Evolutionary conservation across 2,888 invertebrate genomes (phyloP), one percentile per base, ranked within the genome.

Genomic region (Melipona bicolor): DNA sequence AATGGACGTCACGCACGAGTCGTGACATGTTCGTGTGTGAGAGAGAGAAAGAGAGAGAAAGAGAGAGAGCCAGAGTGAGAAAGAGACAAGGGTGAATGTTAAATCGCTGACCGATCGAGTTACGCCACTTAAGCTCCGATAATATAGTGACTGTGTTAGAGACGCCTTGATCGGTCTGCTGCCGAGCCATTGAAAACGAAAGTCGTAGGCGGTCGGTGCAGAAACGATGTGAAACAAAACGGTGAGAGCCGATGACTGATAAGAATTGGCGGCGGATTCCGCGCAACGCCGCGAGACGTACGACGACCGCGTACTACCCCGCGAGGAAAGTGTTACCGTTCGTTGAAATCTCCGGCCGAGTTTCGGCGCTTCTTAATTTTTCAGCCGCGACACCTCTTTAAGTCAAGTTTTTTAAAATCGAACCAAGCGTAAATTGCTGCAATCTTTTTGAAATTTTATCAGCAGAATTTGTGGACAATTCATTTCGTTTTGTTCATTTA

Each of bases 101-200:
- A 90, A 92, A 92, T 92, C 91, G 90, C 88, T 88, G 88, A 90
- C 92, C 92, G 91, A 93, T 93, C 91, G 92, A 91, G 91, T 94
- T 92, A 91, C 91, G 91, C 90, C 92, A 91, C 90, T 92, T 92
- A 91, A 92, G 85, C 90, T 85, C 82, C 91, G 90, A 92, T 93
- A 93, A 92, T 91, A 90, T 91, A 92, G 90, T 90, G 92, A 90
- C 89, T 89, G 87, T 49, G 70, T 62, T 68, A 59, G 81, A 67
- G 75, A 81, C 56, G 72, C 72, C 81, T 81, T 83, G 83, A 87
- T 81, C 80, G 76, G 64, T 61, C 59, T 62, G 59, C 59, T 65
- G 59, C 27, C 49, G 65, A 79, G 69, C 54, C 78, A 71, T 86
- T 83, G 80, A 77, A 86, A 87, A 78, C 65, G 78, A 81, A 80